Conservation (phyloP, 1,140 invertebrate genomes). For the Bombus fervidus region DNA sequence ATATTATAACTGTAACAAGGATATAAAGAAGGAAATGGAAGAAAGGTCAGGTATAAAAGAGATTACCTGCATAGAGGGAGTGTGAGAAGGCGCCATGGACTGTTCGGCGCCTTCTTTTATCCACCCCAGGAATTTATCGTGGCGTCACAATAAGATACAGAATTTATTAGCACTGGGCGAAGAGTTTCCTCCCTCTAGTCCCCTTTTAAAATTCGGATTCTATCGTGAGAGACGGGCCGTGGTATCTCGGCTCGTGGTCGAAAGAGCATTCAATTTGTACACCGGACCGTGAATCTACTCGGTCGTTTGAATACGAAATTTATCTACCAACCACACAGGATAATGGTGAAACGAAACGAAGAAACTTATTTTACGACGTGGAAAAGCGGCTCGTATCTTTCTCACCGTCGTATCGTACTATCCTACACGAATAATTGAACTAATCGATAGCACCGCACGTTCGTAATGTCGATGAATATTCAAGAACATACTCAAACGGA, state of each 20-base stretch:
- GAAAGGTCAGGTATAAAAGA: constrained; percentile 34
- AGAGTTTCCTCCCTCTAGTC: constrained; percentile 8
- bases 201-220: constrained; percentile 25
- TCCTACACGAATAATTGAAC: background rate
- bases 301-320: constrained; percentile 42
- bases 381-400: background rate
- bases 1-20: background rate
- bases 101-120: constrained; percentile 53
- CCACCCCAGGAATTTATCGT: constrained; percentile 50
- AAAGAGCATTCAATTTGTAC: constrained; percentile 55
- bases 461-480: background rate
- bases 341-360: constrained; percentile 11
- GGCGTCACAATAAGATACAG: constrained; percentile 56
- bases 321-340: background rate
- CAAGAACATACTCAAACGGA: too few species aligned
- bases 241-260: constrained; percentile 16
- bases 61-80: constrained; percentile 18
- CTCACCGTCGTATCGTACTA: background rate
- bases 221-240: background rate
- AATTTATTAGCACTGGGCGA: constrained; percentile 50
- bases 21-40: constrained; percentile 8
- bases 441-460: background rate
- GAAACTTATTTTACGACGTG: background rate
- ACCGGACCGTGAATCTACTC: constrained; percentile 8
- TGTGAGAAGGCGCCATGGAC: constrained; percentile 19